These are phyloP conservation scores for Anhinga anhinga DNA, from an alignment of 2,113 vertebrate species.

Conservation along the genomic window DNA sequence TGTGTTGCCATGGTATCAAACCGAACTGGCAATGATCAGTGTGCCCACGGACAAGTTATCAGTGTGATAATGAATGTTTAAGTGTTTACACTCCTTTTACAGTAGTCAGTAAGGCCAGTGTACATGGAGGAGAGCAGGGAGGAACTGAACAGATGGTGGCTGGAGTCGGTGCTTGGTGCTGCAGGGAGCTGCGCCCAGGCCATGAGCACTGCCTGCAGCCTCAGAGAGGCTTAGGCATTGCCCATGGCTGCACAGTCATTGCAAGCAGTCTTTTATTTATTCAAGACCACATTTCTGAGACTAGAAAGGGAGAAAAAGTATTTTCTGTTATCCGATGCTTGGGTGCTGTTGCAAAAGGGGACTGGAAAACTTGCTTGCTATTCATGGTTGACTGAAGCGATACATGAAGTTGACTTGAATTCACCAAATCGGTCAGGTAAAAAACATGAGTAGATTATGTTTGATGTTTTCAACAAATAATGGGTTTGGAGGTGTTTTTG, in stretches of 20 bases:
- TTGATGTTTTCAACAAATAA: neutral
- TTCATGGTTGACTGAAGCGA: neutral
- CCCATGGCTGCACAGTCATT: fast-evolving
- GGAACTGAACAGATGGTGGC: neutral
- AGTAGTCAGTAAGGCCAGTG: fast-evolving
- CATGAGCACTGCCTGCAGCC: neutral
- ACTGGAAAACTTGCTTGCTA: neutral
- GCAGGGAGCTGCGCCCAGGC: fast-evolving
- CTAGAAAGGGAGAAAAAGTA: neutral
- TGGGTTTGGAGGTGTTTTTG: neutral
- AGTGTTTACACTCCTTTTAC: neutral
- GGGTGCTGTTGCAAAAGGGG: neutral
- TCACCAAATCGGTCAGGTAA: neutral
- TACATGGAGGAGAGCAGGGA: neutral
- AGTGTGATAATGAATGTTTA: neutral
- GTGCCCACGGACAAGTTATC: neutral
- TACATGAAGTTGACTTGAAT: neutral
- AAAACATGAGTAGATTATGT: neutral
- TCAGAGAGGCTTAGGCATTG: neutral
- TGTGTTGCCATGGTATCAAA: neutral
- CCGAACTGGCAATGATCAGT: fast-evolving
- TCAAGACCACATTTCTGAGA: neutral
- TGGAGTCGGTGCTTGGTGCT: neutral
- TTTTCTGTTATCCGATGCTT: neutral
- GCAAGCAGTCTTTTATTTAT: neutral